Conservation (phyloP, 2,888 invertebrate genomes). For the Eupithecia inturbata region DNA sequence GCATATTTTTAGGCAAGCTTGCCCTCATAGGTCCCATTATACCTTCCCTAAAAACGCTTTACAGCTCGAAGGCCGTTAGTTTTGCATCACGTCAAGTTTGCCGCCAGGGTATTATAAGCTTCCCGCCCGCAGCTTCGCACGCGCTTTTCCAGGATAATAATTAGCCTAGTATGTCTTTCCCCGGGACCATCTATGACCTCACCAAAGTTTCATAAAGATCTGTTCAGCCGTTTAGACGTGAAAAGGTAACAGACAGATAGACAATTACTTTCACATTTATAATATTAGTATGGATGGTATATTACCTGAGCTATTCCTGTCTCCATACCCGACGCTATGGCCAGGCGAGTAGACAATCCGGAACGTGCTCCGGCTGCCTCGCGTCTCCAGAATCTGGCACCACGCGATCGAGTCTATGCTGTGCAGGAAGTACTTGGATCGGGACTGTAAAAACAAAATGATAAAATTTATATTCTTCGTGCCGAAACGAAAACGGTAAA, state of each 20-base stretch:
- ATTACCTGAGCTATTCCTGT: conserved; percentile 65
- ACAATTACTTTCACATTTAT: not conserved
- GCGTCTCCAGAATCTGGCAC: conserved; percentile 92
- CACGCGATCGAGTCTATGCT: conserved; percentile 94
- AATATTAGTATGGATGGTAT: not conserved
- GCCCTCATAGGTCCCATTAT: too few relatives aligned
- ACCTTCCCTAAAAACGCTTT: too few relatives aligned
- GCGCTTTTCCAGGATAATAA: too few relatives aligned
- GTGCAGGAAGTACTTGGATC: conserved; percentile 92
- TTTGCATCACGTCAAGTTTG: too few relatives aligned
- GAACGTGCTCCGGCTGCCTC: conserved; percentile 88
- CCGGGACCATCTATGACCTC: too few relatives aligned
- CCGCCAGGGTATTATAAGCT: too few relatives aligned
- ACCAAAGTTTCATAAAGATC: too few relatives aligned
- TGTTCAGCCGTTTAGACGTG: not conserved
- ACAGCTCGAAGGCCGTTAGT: too few relatives aligned
- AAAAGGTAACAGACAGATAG: not conserved
- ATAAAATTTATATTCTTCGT: not conserved
- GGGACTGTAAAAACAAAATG: conserved; percentile 65
- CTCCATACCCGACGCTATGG: conserved; percentile 60
- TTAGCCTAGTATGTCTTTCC: too few relatives aligned
- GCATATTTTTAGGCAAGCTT: too few relatives aligned
- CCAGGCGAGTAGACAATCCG: conserved; percentile 87
- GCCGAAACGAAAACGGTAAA: not conserved
- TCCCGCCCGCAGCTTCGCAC: too few relatives aligned